Conservation (phyloP, 2,888 invertebrate species). For the Drosophila kuntzei region DNA sequence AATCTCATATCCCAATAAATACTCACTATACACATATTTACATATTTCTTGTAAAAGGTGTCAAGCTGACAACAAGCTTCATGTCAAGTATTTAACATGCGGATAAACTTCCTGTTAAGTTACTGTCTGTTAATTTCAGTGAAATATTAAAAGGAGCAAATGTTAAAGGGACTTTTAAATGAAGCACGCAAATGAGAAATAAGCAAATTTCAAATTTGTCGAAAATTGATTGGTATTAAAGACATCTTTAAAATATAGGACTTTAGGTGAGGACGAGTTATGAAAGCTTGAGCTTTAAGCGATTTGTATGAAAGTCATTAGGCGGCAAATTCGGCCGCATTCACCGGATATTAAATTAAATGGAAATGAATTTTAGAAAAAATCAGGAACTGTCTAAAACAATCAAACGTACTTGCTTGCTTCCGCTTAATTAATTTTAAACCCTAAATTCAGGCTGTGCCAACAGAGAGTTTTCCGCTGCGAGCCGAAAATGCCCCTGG, state of each 20-base stretch:
- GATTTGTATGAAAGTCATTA: conserved; percentile 21
- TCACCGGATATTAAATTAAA: conserved; percentile 60
- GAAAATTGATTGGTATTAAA: neutral
- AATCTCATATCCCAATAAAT: no score
- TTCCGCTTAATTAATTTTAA: conserved; percentile 79
- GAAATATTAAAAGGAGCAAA: neutral
- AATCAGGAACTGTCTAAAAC: conserved; percentile 73
- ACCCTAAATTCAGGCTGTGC: conserved; percentile 72
- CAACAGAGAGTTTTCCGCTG: conserved; percentile 63
- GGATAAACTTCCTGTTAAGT: neutral
- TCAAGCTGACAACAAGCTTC: no score
- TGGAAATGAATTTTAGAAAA: conserved; percentile 45
- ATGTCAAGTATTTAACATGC: no score
- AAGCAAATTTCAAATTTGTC: neutral
- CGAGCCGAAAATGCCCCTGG: conserved; percentile 67
- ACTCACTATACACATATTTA: no score
- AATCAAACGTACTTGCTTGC: conserved; percentile 76
- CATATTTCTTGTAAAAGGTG: no score
- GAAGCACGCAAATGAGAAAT: neutral
- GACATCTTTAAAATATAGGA: neutral
- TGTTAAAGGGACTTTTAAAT: neutral
- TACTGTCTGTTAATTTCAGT: neutral
- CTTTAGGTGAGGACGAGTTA: neutral
- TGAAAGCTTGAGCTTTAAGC: conserved; percentile 25
- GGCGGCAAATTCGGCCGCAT: conserved; percentile 10